Conservation (phyloP, 2,797 vertebrate species). For the Distichodus sexfasciatus region DNA sequence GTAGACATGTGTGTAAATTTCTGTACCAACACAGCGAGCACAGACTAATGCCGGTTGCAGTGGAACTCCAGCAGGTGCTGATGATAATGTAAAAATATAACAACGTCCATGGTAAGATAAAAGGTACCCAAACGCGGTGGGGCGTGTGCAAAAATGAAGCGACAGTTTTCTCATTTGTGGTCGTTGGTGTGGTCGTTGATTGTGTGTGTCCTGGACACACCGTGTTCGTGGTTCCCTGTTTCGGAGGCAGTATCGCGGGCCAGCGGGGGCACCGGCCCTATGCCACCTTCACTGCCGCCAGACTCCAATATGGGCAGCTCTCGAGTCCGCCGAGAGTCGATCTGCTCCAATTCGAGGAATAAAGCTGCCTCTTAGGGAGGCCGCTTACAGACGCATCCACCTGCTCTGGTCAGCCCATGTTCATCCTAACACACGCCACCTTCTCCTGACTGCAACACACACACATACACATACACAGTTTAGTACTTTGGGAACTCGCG, state of each 20-base stretch:
- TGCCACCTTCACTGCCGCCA: not conserved
- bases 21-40: too few relatives aligned
- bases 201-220: not conserved
- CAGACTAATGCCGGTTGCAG: too few relatives aligned
- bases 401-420: not conserved
- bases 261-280: slow-evolving; percentile 8
- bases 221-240: not conserved
- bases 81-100: too few relatives aligned
- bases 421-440: slow-evolving; percentile 36
- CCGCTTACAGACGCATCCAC: slow-evolving; percentile 2
- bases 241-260: slow-evolving; percentile 9
- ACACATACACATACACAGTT: slow-evolving; percentile 45
- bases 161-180: not conserved
- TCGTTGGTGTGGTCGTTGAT: not conserved
- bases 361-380: not conserved
- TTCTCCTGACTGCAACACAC: slow-evolving; percentile 30
- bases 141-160: too few relatives aligned
- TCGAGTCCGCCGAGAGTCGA: too few relatives aligned
- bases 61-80: too few relatives aligned
- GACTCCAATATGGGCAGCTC: slow-evolving; percentile 4
- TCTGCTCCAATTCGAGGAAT: not conserved
- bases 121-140: too few relatives aligned
- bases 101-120: too few relatives aligned
- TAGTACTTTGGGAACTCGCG: too few relatives aligned
- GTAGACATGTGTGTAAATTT: not conserved